Evolutionary conservation across 1,140 invertebrate species (phyloP).

Genomic region (Zaprionus vittiger): DNA sequence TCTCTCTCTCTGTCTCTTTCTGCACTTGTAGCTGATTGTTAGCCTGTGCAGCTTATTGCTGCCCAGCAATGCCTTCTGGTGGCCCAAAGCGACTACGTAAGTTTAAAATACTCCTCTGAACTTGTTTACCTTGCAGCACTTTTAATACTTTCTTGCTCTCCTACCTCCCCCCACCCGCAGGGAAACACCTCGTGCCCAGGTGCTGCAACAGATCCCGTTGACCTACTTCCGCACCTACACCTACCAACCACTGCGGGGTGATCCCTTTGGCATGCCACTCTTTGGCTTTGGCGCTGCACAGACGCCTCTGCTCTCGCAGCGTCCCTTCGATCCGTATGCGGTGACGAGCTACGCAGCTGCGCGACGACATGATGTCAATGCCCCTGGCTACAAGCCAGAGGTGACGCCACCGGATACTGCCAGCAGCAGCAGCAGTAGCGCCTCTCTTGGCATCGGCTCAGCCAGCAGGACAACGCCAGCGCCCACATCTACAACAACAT

Average conservation of each 20-base stretch:
- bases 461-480: slow-evolving; percentile 23
- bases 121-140: neutral
- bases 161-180: slow-evolving; percentile 17
- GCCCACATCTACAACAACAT: slow-evolving; percentile 47
- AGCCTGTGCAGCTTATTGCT: slow-evolving; percentile 11
- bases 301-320: slow-evolving; percentile 55
- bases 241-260: slow-evolving; percentile 67
- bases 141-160: neutral
- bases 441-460: slow-evolving; percentile 9
- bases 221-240: slow-evolving; percentile 83
- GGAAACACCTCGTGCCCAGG: slow-evolving; percentile 53
- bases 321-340: slow-evolving; percentile 66
- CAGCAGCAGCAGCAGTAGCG: slow-evolving; percentile 22
- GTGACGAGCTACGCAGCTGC: slow-evolving; percentile 71
- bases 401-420: slow-evolving; percentile 48
- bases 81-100: slow-evolving; percentile 73
- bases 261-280: slow-evolving; percentile 62
- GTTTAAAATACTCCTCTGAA: neutral
- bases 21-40: slow-evolving; percentile 37
- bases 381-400: slow-evolving; percentile 27
- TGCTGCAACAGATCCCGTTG: slow-evolving; percentile 77
- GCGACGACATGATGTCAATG: slow-evolving; percentile 50
- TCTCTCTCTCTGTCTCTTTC: neutral
- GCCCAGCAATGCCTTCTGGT: slow-evolving; percentile 64
- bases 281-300: slow-evolving; percentile 67